A percentile compares a stretch with the other conserved stretches of the same genome.
These are phyloP conservation scores for Agonum fuliginosum DNA, from an alignment of 2,888 invertebrate genomes.

Conservation along the genomic window DNA sequence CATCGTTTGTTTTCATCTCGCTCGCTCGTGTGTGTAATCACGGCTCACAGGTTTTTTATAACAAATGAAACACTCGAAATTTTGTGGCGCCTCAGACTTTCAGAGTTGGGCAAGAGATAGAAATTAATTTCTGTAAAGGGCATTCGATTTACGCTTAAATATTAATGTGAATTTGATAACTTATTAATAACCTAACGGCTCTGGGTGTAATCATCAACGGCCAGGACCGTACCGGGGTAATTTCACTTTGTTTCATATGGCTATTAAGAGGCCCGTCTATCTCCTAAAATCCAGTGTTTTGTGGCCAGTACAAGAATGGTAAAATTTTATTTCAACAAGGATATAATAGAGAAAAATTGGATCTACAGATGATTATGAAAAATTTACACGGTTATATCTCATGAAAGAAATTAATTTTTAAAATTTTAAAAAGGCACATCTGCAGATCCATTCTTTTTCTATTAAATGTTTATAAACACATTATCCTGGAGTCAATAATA, in stretches of 20 bases:
- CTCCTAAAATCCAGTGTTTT: no score
- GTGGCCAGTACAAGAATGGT: no score
- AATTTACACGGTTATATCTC: no score
- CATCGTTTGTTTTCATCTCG: slow-evolving; percentile 22
- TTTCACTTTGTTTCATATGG: not conserved
- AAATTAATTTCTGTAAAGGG: slow-evolving; percentile 49
- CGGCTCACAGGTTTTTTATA: slow-evolving; percentile 14
- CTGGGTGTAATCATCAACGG: slow-evolving; percentile 8
- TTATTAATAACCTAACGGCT: slow-evolving; percentile 39
- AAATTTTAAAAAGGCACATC: no score
- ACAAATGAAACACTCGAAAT: slow-evolving; percentile 7
- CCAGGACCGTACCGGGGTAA: not conserved
- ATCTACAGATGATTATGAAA: no score
- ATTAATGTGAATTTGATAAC: slow-evolving; percentile 54
- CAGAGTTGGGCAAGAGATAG: slow-evolving; percentile 10
- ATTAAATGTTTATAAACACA: no score
- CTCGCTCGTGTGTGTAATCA: slow-evolving; percentile 38
- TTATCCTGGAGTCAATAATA: no score
- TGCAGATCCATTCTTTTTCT: no score
- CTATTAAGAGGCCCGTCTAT: no score
- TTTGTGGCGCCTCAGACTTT: slow-evolving; percentile 14
- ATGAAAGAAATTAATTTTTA: no score
- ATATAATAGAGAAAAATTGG: no score
- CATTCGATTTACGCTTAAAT: slow-evolving; percentile 38
- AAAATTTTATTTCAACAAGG: no score